phyloP scores from a whole-genome alignment of 2,797 vertebrate species.

The Coreius guichenoti region DNA sequence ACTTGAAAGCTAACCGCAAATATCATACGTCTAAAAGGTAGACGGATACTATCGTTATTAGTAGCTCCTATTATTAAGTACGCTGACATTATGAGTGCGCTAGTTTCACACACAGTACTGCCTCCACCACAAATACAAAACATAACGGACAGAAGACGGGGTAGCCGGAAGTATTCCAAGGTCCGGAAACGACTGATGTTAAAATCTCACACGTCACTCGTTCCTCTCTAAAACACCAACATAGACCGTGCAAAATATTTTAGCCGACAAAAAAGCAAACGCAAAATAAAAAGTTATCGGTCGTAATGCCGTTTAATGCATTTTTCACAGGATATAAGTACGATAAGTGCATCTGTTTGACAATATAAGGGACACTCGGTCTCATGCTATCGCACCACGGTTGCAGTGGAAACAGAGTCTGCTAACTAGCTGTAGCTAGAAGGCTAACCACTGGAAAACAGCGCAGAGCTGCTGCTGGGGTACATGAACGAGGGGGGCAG shows the following conservation, averaged over 20 bases:
- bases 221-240: conserved; percentile 76
- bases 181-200: conserved; percentile 83
- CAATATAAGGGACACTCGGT: conserved; percentile 60
- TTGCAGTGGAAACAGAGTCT: conserved; percentile 77
- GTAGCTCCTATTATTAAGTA: background rate
- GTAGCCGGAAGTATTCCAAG: conserved; percentile 81
- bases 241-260: conserved; percentile 72
- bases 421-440: conserved; percentile 63
- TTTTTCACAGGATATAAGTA: conserved; percentile 33
- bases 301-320: conserved; percentile 40
- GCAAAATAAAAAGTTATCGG: conserved; percentile 30
- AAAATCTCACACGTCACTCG: conserved; percentile 83
- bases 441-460: conserved; percentile 80
- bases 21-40: background rate
- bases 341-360: conserved; percentile 40
- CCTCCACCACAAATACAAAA: background rate
- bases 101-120: background rate
- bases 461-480: conserved; percentile 76
- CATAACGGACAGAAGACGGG: conserved; percentile 50
- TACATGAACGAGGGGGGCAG: conserved; percentile 71
- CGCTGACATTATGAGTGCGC: too few species aligned
- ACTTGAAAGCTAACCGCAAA: background rate
- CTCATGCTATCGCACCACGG: conserved; percentile 68
- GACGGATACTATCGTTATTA: background rate
- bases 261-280: conserved; percentile 65